A percentile compares a stretch with the other conserved stretches of the same genome.
phyloP scores from a whole-genome alignment of 2,888 invertebrate species.

The Clunio marinus region DNA sequence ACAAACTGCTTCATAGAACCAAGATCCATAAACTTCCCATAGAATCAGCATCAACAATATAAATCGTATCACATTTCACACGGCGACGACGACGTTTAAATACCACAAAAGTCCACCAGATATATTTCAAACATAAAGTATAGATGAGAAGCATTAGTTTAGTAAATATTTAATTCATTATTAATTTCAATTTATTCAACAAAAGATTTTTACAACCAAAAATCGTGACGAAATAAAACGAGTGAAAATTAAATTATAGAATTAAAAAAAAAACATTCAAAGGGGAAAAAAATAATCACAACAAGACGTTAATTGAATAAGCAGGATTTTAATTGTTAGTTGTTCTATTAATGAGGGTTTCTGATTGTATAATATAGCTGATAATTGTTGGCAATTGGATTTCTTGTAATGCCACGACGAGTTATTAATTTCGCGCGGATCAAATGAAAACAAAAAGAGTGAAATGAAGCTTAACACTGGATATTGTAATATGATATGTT shows the following conservation, averaged over 20 bases:
- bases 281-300: not conserved
- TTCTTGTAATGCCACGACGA: not conserved
- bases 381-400: not conserved
- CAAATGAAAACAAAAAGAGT: not conserved
- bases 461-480: not conserved
- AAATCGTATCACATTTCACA: not conserved
- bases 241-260: conserved; percentile 2
- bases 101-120: not conserved
- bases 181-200: not conserved
- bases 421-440: not conserved
- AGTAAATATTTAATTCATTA: too few species aligned
- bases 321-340: not conserved
- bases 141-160: not conserved
- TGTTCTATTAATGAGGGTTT: not conserved
- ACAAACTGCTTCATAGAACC: too few species aligned
- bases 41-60: not conserved
- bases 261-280: not conserved
- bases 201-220: too few species aligned
- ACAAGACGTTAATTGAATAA: not conserved
- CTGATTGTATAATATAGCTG: conserved; percentile 1
- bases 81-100: too few species aligned
- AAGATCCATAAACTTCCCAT: not conserved
- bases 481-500: too few species aligned
- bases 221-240: not conserved
- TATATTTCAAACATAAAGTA: not conserved